Percentiles rank a stretch among this genome's conserved stretches.
Conservation (phyloP, 2,888 invertebrate genomes). For the Lasioglossum malachurum region DNA sequence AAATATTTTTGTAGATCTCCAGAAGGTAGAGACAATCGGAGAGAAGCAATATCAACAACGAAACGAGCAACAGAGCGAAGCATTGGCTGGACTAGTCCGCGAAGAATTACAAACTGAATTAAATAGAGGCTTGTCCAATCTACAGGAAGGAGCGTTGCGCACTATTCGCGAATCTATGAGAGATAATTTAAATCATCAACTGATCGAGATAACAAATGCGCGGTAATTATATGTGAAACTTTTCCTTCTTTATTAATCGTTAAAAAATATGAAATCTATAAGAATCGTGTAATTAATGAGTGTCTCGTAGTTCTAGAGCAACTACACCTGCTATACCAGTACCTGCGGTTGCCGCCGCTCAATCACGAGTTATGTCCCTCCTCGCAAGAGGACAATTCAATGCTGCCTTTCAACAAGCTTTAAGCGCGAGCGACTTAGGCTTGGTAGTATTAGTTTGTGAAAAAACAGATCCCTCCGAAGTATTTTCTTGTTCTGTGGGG, state of each 20-base stretch:
- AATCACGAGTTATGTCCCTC: conserved; percentile 80
- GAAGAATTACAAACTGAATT: conserved; percentile 81
- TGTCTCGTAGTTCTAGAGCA: conserved; percentile 88
- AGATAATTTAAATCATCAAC: conserved; percentile 81
- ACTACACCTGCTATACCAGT: conserved; percentile 90
- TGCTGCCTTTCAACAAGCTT: conserved; percentile 96
- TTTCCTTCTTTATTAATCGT: background rate
- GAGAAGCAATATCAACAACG: conserved; percentile 85
- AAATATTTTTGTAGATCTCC: conserved; percentile 83
- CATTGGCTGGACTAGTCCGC: conserved; percentile 74
- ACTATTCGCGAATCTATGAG: conserved; percentile 81
- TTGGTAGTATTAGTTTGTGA: conserved; percentile 95
- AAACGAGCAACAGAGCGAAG: conserved; percentile 79
- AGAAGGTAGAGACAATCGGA: conserved; percentile 85
- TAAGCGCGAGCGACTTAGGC: conserved; percentile 94
- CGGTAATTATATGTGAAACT: conserved; percentile 69
- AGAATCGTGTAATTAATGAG: background rate
- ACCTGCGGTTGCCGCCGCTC: conserved; percentile 79
- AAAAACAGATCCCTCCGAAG: conserved; percentile 91
- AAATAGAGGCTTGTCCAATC: conserved; percentile 72
- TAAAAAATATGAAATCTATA: conserved; percentile 66
- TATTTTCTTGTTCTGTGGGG: conserved; percentile 87
- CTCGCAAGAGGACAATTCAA: conserved; percentile 90
- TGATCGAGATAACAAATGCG: conserved; percentile 81
- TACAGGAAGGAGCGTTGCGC: conserved; percentile 80